Evolutionary conservation across 1,140 invertebrate genomes (phyloP).

Genomic region (Papilio machaon): DNA sequence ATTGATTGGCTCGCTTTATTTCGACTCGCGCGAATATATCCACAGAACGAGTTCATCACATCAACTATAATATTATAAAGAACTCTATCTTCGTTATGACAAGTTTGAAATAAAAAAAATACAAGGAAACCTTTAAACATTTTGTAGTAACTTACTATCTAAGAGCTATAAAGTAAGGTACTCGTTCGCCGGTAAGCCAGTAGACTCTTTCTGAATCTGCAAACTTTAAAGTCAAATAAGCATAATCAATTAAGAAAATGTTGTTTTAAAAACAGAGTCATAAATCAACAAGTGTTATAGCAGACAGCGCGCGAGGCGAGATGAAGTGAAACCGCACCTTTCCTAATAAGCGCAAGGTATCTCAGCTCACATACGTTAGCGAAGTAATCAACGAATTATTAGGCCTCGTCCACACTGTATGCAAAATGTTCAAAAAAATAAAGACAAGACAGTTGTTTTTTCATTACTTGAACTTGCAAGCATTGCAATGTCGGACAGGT

Average conservation of each 20-base stretch:
- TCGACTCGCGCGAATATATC: slow-evolving; percentile 77
- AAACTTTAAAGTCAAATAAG: slow-evolving; percentile 23
- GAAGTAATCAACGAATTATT: slow-evolving; percentile 30
- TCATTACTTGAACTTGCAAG: neutral
- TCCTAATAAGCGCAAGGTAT: slow-evolving; percentile 31
- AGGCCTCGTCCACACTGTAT: neutral
- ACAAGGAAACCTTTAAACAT: neutral
- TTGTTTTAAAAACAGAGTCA: slow-evolving; percentile 24
- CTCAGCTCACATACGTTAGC: slow-evolving; percentile 5
- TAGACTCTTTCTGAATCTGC: neutral
- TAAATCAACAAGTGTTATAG: slow-evolving; percentile 37
- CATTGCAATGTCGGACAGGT: neutral
- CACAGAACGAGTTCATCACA: slow-evolving; percentile 64
- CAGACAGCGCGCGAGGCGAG: slow-evolving; percentile 2
- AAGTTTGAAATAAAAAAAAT: neutral
- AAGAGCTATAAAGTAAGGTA: no score
- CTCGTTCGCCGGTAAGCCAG: no score
- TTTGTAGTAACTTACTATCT: neutral
- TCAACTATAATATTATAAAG: slow-evolving; percentile 33
- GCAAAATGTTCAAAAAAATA: neutral
- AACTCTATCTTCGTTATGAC: slow-evolving; percentile 8
- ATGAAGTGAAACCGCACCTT: slow-evolving; percentile 31
- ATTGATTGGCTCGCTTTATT: slow-evolving; percentile 82
- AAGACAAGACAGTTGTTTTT: neutral
- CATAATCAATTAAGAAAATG: slow-evolving; percentile 24